Evolutionary conservation across 2,888 invertebrate species (phyloP).

Genomic region (Synanthedon vespiformis): DNA sequence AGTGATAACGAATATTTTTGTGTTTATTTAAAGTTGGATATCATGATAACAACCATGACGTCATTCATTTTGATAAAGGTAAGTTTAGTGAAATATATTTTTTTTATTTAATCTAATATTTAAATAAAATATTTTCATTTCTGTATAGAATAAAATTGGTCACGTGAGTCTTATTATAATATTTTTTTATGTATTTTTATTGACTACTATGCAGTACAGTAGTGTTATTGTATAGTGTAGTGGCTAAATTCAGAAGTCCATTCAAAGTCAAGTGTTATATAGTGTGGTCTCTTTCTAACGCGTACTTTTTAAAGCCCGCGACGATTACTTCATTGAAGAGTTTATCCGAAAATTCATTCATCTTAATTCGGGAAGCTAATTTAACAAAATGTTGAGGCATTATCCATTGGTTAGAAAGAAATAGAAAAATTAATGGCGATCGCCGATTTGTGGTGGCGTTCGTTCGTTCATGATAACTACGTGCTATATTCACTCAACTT

Average conservation of each 20-base stretch:
- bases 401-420: conserved; percentile 41
- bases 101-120: not conserved
- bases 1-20: conserved; percentile 34
- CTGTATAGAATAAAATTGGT: not conserved
- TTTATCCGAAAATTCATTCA: not conserved
- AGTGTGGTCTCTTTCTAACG: not conserved
- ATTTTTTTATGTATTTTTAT: conserved; percentile 52
- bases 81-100: conserved; percentile 15
- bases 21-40: conserved; percentile 57
- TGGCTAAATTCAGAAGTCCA: conserved; percentile 14
- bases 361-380: not conserved
- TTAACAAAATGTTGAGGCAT: not conserved
- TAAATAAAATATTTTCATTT: not conserved
- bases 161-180: conserved; percentile 10
- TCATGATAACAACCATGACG: conserved; percentile 71
- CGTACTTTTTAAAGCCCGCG: not conserved
- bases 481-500: no score
- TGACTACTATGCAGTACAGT: conserved; percentile 25
- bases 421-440: conserved; percentile 40
- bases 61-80: conserved; percentile 69
- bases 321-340: not conserved
- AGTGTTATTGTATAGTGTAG: conserved; percentile 27
- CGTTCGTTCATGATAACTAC: no score
- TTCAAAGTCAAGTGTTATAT: not conserved
- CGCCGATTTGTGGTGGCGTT: not conserved